Base-by-base conservation (phyloP, 2,113 vertebrate species). In the Psittacula cyanocephala region DNA sequence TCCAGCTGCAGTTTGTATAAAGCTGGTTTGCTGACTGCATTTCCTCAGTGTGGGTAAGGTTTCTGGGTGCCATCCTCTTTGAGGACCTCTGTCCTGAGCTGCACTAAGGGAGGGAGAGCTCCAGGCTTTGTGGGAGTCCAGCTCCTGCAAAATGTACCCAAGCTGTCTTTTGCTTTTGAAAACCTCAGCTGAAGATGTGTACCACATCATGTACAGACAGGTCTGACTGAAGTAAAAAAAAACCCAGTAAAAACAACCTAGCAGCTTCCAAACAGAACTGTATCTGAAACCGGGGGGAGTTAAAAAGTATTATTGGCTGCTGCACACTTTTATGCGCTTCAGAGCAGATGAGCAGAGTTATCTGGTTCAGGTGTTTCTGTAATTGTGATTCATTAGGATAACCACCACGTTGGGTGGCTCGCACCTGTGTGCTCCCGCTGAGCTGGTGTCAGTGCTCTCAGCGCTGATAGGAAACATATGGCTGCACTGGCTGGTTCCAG, bases 381-480 rank as follows among this genome's bases (percentile, higher is more conserved):
- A 69, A 60, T 65, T 82, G 44, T 60, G 76, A 86, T 78, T 86
- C 67, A 86, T 82, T 60, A 69, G 55, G 71, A 53, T 37, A 78
- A 78, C 35, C 39, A 50, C 28, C 25, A 24, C 0, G 0, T 3
- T 91, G 27, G 31, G 81, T 39, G 60, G 17, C 39, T 44, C 35
- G 39, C 67, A 64, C 71, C 65, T 79, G 44, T 14, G 47, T 74
- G 71, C 47, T 81, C 60, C 77, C 64, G 53, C 76, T 53, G 60
- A 43, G 35, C 47, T 80, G 35, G 20, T 33, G 46, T 41, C 74
- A 50, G 46, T 25, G 47, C 64, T 81, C 29, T 68, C 57, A 23
- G 29, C n/a, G 33, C 17, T 25, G 39, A 57, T 25, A 60, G 46
- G 31, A 69, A 89, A 55, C 68, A 39, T 64, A 47, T 1, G 33